Evolutionary conservation across 92 coral and sea anemone species (phyloP), one percentile per base, ranked within the genome.

Genomic region (Meandrina meandrites): DNA sequence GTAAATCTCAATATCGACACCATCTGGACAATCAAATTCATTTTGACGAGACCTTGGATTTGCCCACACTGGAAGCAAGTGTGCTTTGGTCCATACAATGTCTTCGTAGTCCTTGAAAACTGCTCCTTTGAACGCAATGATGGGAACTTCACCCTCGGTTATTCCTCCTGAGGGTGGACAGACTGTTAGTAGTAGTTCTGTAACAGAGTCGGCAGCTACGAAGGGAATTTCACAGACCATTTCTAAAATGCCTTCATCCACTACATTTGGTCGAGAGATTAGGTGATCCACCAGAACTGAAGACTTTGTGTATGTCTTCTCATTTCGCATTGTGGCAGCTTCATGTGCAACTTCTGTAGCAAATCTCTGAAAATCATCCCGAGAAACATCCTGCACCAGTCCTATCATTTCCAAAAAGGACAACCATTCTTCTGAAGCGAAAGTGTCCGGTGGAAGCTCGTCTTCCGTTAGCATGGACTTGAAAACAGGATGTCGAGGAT

Each of bases 31-130:
- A 14, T 24, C 53, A 11, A 37, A 30, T 1, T 58, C 28, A n/a
- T 27, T 22, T 2, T 45, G 31, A 24, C 34, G 36, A 36, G 6
- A 24, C 1, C 53, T 80, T 62, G 84, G 73, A 32, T 60, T 35
- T 34, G 84, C 75, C 84, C 84, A 80, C 0, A 14, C 12, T 15
- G 98, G 92, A 76, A 94, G 79, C 60, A 94, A 77, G 54, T 67
- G 74, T 64, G 91, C 85, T 72, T 78, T 83, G 3, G 95, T 94
- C 98, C 98, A 94, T 56, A 90, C 80, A 50, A 90, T 66, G 11
- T 45, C 62, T 19, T 50, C 35, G 51, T 86, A 48, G 0, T 72
- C 79, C 1, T 3, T 1, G 0, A 82, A 77, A 76, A 90, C 86
- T 47, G 95, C 89, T 1, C 86, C 92, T 17, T 71, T 79, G 86